Evolutionary conservation across 2,888 invertebrate species (phyloP).

Genomic region (Carterocephalus palaemon): DNA sequence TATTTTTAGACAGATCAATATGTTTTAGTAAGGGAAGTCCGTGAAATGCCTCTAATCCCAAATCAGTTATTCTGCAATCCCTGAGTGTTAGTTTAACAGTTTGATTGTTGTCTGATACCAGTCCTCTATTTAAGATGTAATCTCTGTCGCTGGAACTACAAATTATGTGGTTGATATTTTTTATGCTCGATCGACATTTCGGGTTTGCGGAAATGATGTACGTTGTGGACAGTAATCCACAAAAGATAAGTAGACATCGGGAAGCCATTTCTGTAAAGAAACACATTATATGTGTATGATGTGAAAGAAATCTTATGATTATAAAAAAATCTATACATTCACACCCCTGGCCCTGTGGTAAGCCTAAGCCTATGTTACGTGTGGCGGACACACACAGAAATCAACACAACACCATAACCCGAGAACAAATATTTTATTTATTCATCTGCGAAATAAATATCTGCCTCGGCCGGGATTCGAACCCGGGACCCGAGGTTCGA

Average conservation of each 20-base stretch:
- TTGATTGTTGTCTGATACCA: conserved; percentile 41
- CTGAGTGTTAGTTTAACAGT: conserved; percentile 39
- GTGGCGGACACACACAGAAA: too few species aligned
- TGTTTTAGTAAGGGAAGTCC: conserved; percentile 41
- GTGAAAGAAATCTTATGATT: too few species aligned
- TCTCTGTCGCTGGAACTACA: conserved; percentile 36
- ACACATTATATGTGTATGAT: too few species aligned
- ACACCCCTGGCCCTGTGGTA: too few species aligned
- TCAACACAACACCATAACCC: too few species aligned
- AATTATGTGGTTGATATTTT: conserved; percentile 16
- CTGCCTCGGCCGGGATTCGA: too few species aligned
- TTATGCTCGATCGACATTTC: conserved; percentile 29
- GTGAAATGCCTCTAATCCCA: conserved; percentile 47
- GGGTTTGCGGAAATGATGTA: conserved; percentile 1
- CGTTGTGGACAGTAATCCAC: neutral
- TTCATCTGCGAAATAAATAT: too few species aligned
- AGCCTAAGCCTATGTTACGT: too few species aligned
- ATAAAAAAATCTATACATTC: too few species aligned
- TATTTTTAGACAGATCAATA: conserved; percentile 52
- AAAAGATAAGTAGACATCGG: neutral
- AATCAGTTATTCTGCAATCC: conserved; percentile 40
- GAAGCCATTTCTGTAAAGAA: conserved; percentile 27
- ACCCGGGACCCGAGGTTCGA: too few species aligned
- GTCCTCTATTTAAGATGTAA: conserved; percentile 39
- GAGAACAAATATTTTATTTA: too few species aligned